Base-by-base conservation (phyloP, 2,888 invertebrate species). In the Resseliella maxima region DNA sequence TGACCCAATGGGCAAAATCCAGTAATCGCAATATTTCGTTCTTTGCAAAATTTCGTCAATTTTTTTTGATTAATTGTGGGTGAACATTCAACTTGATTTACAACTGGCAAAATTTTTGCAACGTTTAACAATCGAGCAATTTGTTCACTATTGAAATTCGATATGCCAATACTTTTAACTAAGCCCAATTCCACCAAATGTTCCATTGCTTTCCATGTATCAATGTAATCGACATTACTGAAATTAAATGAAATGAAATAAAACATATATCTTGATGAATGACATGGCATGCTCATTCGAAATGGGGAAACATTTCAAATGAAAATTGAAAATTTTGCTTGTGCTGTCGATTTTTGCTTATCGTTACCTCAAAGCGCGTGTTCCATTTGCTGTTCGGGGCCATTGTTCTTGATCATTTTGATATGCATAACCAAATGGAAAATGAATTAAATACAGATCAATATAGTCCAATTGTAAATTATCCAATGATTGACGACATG, bases 1-100 rank as follows among this genome's bases (percentile, higher is more conserved):
- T 95, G 94, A 15, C 95, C 96, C 12, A 97, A 92, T 0, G 96
- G 96, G 86, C 95, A 95, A 90, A 96, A 97, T 0, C 95, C 96
- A 0, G 95, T 95, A 18, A 96, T 92, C 0, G 92, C 90, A 46
- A 97, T 93, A 86, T 92, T 92, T 0, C 93, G 91, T 0, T 93
- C 91, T 88, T 92, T 93, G 90, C 96, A 94, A 90, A 93, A 94
- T 38, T 94, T 93, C 46, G 94, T 93, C 86, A 96, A 89, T 88
- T 93, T 93, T 88, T 93, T 92, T 89, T 96, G 95, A 89, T 93
- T 94, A 36, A 95, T 89, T 87, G 92, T 93, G 0, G 94, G 94
- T 88, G 93, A 93, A 85, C 93, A 92, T 90, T 94, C 94, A 54
- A 86, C 93, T 91, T 94, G 94, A 89, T 94, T 93, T 45, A 92